Conservation (phyloP, 2,888 invertebrate genomes). For the Abscondita cerata region DNA sequence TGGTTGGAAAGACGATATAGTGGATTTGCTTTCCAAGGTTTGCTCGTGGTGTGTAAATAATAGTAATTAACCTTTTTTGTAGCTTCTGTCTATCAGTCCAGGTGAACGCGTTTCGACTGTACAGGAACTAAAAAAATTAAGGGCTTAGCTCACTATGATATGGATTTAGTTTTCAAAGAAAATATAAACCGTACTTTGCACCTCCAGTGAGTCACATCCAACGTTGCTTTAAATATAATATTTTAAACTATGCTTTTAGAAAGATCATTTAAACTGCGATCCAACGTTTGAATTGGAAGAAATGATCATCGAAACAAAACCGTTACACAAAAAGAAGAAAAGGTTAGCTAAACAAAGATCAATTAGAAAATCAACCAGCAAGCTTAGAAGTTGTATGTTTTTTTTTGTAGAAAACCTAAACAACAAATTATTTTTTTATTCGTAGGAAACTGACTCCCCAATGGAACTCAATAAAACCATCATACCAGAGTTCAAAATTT, state of each 20-base stretch:
- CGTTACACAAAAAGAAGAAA: slow-evolving; percentile 85
- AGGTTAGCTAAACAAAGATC: slow-evolving; percentile 78
- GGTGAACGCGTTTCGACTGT: slow-evolving; percentile 69
- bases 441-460: slow-evolving; percentile 56
- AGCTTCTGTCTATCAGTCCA: slow-evolving; percentile 67
- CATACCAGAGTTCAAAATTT: slow-evolving; percentile 71
- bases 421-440: too few species aligned
- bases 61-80: slow-evolving; percentile 38
- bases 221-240: slow-evolving; percentile 1
- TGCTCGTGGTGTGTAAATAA: slow-evolving; percentile 1
- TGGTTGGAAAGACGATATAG: slow-evolving; percentile 62
- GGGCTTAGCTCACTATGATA: slow-evolving; percentile 68
- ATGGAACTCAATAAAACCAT: slow-evolving; percentile 53
- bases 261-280: slow-evolving; percentile 86
- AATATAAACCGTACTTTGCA: slow-evolving; percentile 70
- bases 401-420: too few species aligned
- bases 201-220: slow-evolving; percentile 66
- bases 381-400: slow-evolving; percentile 54
- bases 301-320: slow-evolving; percentile 85
- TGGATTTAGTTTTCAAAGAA: slow-evolving; percentile 69
- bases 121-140: slow-evolving; percentile 68
- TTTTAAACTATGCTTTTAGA: slow-evolving; percentile 56
- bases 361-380: slow-evolving; percentile 57
- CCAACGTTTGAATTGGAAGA: slow-evolving; percentile 89
- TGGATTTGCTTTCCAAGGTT: slow-evolving; percentile 65